Evolutionary conservation across 2,888 invertebrate genomes (phyloP).

Genomic region (Stenolophus ochropezus): DNA sequence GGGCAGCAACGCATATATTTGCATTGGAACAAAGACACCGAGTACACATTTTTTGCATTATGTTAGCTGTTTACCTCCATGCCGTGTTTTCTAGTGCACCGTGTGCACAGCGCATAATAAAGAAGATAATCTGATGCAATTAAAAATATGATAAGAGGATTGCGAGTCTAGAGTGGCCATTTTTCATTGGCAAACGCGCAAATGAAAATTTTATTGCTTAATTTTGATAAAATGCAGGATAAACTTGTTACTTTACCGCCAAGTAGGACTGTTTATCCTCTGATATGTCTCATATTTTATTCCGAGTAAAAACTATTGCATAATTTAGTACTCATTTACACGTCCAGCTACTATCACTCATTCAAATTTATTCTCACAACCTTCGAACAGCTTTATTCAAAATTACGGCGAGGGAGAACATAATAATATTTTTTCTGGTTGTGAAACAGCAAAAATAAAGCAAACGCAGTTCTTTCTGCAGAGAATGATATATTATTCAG

Average conservation of each 20-base stretch:
- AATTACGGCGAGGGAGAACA: neutral
- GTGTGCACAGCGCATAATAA: conserved; percentile 49
- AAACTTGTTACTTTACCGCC: conserved; percentile 24
- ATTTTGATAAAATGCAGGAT: conserved; percentile 46
- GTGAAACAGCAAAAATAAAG: conserved; percentile 11
- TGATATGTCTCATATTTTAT: conserved; percentile 1
- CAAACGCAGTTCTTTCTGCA: conserved; percentile 23
- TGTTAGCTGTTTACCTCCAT: conserved; percentile 35
- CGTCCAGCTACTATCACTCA: neutral
- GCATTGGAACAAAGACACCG: conserved; percentile 54
- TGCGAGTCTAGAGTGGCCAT: conserved; percentile 27
- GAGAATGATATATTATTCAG: conserved; percentile 56
- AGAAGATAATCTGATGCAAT: conserved; percentile 55
- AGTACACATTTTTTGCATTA: conserved; percentile 54
- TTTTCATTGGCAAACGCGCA: conserved; percentile 38
- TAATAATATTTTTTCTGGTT: conserved; percentile 6
- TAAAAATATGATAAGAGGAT: conserved; percentile 56
- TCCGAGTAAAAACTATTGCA: neutral
- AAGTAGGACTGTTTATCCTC: conserved; percentile 2
- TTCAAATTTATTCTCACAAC: neutral
- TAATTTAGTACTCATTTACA: conserved; percentile 32
- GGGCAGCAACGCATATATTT: conserved; percentile 28
- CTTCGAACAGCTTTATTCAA: too few relatives aligned
- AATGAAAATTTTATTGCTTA: conserved; percentile 55
- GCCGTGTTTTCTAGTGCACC: neutral